Percentiles rank a stretch among this genome's conserved stretches.
phyloP scores from a whole-genome alignment of 2,113 vertebrate genomes.

The Agelaius tricolor region DNA sequence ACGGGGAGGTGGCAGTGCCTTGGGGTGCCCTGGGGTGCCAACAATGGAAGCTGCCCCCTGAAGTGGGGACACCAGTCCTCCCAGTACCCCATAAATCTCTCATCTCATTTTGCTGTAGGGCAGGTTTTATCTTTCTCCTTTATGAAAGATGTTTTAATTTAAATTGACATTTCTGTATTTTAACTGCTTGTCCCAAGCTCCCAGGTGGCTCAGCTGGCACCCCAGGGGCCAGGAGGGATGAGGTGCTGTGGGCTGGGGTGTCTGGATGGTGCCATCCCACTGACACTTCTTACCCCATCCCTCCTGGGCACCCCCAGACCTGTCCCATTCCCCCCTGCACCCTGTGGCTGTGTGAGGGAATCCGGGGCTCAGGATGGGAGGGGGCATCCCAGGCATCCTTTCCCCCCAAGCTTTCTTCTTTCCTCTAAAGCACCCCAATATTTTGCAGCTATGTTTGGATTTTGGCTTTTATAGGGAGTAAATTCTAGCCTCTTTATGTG shows the following conservation, averaged over 20 bases:
- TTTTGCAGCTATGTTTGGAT: neutral
- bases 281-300: accelerated
- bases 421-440: neutral
- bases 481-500: neutral
- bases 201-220: neutral
- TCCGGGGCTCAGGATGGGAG: accelerated
- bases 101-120: neutral
- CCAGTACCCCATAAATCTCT: neutral
- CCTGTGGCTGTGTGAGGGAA: accelerated
- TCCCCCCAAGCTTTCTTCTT: neutral
- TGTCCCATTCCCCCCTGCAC: neutral
- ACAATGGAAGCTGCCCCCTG: accelerated
- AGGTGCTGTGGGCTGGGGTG: neutral
- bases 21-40: accelerated
- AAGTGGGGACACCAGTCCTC: neutral
- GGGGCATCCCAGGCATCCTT: neutral
- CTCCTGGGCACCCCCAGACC: neutral
- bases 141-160: constrained; percentile 28
- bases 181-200: neutral
- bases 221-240: accelerated
- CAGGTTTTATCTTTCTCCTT: constrained; percentile 3
- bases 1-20: neutral
- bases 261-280: neutral
- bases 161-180: constrained; percentile 21
- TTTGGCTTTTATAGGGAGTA: neutral